phyloP scores from a whole-genome alignment of 1,140 invertebrate species.

The Drosophila triauraria region DNA sequence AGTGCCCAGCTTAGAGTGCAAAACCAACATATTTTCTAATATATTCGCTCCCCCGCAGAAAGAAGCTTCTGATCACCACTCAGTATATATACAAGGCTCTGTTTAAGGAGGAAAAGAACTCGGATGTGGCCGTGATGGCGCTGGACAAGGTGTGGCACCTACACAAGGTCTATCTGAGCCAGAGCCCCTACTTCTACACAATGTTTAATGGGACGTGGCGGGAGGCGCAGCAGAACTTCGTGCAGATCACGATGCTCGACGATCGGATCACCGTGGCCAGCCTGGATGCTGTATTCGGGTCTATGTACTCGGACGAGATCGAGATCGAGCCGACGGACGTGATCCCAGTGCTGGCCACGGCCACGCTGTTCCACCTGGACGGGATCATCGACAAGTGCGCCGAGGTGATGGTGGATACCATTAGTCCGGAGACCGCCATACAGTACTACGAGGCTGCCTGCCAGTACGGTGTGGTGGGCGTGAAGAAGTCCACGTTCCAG shows the following conservation, averaged over 20 bases:
- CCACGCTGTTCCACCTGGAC: slow-evolving; percentile 92
- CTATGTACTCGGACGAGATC: slow-evolving; percentile 92
- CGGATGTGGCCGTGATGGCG: slow-evolving; percentile 91
- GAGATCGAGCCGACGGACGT: slow-evolving; percentile 90
- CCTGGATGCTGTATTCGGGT: slow-evolving; percentile 90
- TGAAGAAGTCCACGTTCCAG: slow-evolving; percentile 88
- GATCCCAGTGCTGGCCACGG: slow-evolving; percentile 90
- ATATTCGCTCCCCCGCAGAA: slow-evolving; percentile 85
- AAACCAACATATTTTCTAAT: background rate
- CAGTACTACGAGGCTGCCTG: slow-evolving; percentile 89
- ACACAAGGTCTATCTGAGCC: slow-evolving; percentile 92
- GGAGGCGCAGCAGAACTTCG: slow-evolving; percentile 89
- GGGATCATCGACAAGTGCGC: slow-evolving; percentile 91
- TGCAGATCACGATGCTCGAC: slow-evolving; percentile 91
- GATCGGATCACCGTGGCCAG: slow-evolving; percentile 90
- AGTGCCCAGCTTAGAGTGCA: background rate
- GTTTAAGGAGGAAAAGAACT: slow-evolving; percentile 91
- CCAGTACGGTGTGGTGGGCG: slow-evolving; percentile 88
- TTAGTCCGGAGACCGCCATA: slow-evolving; percentile 89
- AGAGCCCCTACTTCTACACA: slow-evolving; percentile 93
- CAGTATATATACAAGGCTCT: slow-evolving; percentile 93
- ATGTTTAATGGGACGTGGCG: slow-evolving; percentile 94
- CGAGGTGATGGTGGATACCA: slow-evolving; percentile 91
- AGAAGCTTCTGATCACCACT: slow-evolving; percentile 90
- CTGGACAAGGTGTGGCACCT: slow-evolving; percentile 91